Evolutionary conservation across 2,888 invertebrate genomes (phyloP).

Genomic region (Carcina quercana): DNA sequence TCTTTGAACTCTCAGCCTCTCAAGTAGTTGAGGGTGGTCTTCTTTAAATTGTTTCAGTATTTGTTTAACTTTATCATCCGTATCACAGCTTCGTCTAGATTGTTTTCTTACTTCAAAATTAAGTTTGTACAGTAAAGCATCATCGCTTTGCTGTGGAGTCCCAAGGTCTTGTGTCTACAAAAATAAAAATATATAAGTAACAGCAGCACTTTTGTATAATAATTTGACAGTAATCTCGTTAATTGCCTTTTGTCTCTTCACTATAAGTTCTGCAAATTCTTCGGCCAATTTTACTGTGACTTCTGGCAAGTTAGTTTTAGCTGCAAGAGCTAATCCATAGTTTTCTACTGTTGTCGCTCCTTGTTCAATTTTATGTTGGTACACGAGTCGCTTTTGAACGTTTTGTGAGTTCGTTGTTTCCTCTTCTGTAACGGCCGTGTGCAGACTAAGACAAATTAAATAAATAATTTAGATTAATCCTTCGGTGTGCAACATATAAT

Average conservation of each 20-base stretch:
- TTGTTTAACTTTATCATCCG: slow-evolving; percentile 23
- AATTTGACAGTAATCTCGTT: not conserved
- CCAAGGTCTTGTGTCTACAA: slow-evolving; percentile 39
- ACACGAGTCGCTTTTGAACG: slow-evolving; percentile 62
- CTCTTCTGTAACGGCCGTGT: slow-evolving; percentile 55
- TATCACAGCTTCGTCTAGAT: slow-evolving; percentile 30
- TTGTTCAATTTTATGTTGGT: slow-evolving; percentile 75
- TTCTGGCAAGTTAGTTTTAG: slow-evolving; percentile 75
- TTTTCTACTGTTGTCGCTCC: slow-evolving; percentile 76
- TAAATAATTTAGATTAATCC: not conserved
- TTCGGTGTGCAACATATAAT: not conserved
- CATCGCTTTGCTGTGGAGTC: slow-evolving; percentile 32
- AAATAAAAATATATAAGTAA: not conserved
- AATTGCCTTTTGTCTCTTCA: slow-evolving; percentile 42
- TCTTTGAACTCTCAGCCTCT: slow-evolving; percentile 28
- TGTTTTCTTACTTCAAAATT: slow-evolving; percentile 45
- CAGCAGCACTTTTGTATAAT: not conserved
- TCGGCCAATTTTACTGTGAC: slow-evolving; percentile 70
- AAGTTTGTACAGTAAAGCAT: slow-evolving; percentile 42
- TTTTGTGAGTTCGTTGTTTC: slow-evolving; percentile 31
- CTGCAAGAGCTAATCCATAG: slow-evolving; percentile 80
- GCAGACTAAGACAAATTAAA: slow-evolving; percentile 37
- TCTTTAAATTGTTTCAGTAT: slow-evolving; percentile 44
- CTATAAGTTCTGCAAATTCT: slow-evolving; percentile 55
- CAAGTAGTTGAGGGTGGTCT: slow-evolving; percentile 36